These are phyloP conservation scores for Apteryx owenii DNA, from an alignment of 2,113 vertebrate genomes.

Conservation along the genomic window DNA sequence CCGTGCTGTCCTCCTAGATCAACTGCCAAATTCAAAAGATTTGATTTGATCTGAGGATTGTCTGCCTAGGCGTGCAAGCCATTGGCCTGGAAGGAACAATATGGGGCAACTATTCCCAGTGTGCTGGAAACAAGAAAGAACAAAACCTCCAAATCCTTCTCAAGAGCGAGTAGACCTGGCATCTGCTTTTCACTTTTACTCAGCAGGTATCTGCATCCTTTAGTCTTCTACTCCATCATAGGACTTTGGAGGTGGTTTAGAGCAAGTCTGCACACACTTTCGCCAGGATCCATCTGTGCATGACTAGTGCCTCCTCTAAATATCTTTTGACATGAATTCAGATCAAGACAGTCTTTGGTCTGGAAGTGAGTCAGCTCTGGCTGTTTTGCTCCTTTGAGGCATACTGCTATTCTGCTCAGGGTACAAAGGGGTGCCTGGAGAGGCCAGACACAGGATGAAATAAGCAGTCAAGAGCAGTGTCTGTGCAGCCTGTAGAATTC, in stretches of 20 bases:
- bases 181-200: not conserved
- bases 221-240: not conserved
- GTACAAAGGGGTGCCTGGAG: not conserved
- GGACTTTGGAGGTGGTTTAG: not conserved
- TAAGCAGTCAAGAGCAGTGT: not conserved
- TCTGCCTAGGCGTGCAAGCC: not conserved
- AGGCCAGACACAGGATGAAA: not conserved
- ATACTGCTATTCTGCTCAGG: not conserved
- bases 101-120: not conserved
- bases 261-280: not conserved
- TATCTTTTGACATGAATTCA: not conserved
- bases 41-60: not conserved
- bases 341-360: not conserved
- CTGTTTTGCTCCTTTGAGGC: not conserved
- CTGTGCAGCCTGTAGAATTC: not conserved
- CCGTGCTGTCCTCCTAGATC: not conserved
- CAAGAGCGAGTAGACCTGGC: not conserved
- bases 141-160: not conserved
- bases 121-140: not conserved
- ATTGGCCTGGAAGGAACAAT: not conserved
- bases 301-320: not conserved
- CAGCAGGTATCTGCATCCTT: not conserved
- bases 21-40: not conserved
- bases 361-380: not conserved
- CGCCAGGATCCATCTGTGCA: not conserved